Evolutionary conservation across 2,797 vertebrate species (phyloP).

Genomic region (Strix occidentalis): DNA sequence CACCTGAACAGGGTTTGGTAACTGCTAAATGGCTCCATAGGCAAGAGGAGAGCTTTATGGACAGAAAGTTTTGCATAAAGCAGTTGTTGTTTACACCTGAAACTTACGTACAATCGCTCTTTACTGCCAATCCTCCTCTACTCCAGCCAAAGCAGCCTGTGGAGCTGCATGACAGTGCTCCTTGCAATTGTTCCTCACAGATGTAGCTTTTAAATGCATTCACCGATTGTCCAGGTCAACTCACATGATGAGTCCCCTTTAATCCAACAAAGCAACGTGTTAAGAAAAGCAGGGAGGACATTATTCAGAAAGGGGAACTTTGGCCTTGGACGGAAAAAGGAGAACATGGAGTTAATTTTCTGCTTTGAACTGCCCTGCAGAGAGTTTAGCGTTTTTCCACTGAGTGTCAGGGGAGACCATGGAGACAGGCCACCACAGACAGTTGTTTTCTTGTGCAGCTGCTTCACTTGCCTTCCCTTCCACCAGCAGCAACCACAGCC

Average conservation of each 20-base stretch:
- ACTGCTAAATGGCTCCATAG: neutral
- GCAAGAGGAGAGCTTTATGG: neutral
- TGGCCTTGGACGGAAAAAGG: neutral
- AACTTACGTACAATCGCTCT: neutral
- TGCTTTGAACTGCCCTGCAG: neutral
- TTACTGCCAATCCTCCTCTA: neutral
- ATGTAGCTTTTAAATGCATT: neutral
- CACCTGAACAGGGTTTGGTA: neutral
- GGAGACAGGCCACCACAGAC: fast-evolving
- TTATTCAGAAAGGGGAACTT: slow-evolving; percentile 9
- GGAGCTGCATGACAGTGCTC: neutral
- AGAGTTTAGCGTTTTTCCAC: neutral
- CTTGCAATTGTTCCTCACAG: neutral
- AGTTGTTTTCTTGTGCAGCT: neutral
- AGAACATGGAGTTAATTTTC: neutral
- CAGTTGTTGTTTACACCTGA: slow-evolving; percentile 32
- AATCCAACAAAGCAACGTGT: neutral
- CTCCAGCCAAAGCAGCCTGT: neutral
- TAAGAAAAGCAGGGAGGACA: neutral
- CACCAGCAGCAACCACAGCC: neutral
- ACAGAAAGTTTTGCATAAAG: slow-evolving; percentile 28
- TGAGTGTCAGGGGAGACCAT: neutral
- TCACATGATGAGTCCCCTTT: neutral
- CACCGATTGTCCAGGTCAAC: neutral
- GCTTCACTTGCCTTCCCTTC: neutral